Evolutionary conservation across 2,888 invertebrate genomes (phyloP).

Genomic region (Alloplasta piceator): DNA sequence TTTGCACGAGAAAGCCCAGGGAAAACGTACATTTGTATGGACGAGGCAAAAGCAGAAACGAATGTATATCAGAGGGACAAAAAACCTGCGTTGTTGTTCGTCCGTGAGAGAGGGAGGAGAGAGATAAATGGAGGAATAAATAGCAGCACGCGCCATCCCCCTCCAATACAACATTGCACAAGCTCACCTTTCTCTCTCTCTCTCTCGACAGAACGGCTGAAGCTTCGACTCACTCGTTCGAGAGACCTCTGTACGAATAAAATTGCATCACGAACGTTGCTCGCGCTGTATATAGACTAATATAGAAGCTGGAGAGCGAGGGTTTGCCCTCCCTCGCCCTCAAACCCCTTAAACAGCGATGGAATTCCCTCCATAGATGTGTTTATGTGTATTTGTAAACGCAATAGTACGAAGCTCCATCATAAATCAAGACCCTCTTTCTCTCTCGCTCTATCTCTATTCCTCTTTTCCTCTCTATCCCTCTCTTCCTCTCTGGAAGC

Average conservation of each 20-base stretch:
- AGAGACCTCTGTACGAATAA: slow-evolving; percentile 50
- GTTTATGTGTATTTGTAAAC: slow-evolving; percentile 4
- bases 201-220: not conserved
- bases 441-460: too few relatives aligned
- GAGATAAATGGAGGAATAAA: slow-evolving; percentile 46
- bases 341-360: not conserved
- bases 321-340: slow-evolving; percentile 21
- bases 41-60: not conserved
- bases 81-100: not conserved
- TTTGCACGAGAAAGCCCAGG: too few relatives aligned
- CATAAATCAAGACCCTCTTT: slow-evolving; percentile 52
- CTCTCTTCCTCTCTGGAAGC: not conserved
- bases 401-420: slow-evolving; percentile 44
- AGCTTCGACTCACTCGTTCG: slow-evolving; percentile 19
- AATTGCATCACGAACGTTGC: slow-evolving; percentile 59
- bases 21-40: too few relatives aligned
- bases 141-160: slow-evolving; percentile 57
- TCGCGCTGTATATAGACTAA: slow-evolving; percentile 42
- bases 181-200: slow-evolving; percentile 38
- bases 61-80: slow-evolving; percentile 15
- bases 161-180: slow-evolving; percentile 17
- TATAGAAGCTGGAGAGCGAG: slow-evolving; percentile 29
- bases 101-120: not conserved
- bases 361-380: not conserved
- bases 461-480: too few relatives aligned